A percentile compares a stretch with the other conserved stretches of the same genome.
phyloP scores from a whole-genome alignment of 1,140 invertebrate species.

The Cydia amplana region DNA sequence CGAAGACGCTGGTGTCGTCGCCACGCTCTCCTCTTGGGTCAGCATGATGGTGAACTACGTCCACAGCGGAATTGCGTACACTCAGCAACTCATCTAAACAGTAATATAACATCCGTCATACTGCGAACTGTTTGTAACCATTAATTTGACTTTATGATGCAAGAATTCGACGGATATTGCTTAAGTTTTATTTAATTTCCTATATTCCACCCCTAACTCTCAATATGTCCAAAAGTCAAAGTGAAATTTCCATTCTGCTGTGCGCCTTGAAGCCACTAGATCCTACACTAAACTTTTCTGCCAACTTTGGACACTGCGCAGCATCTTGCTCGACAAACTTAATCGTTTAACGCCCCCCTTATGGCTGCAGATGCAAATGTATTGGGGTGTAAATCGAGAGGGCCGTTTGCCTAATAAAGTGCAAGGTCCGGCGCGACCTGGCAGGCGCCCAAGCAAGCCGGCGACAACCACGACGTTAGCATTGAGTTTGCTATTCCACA shows the following conservation, averaged over 20 bases:
- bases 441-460: slow-evolving; percentile 14
- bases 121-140: background rate
- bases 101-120: background rate
- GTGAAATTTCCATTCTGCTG: background rate
- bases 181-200: background rate
- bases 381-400: slow-evolving; percentile 15
- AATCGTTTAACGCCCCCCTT: background rate
- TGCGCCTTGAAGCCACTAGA: background rate
- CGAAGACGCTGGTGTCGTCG: slow-evolving; percentile 45
- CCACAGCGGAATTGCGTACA: slow-evolving; percentile 46
- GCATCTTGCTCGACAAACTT: slow-evolving; percentile 10
- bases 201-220: background rate
- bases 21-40: slow-evolving; percentile 59
- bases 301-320: background rate
- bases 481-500: background rate
- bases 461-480: slow-evolving; percentile 10
- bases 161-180: background rate
- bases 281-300: background rate
- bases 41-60: slow-evolving; percentile 64
- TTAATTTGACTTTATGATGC: background rate
- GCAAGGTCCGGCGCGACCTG: background rate
- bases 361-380: slow-evolving; percentile 7
- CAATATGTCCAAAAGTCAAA: background rate
- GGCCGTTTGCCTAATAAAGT: slow-evolving; percentile 9
- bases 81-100: slow-evolving; percentile 55